phyloP scores from a whole-genome alignment of 2,797 vertebrate species.

The Manis pentadactyla region DNA sequence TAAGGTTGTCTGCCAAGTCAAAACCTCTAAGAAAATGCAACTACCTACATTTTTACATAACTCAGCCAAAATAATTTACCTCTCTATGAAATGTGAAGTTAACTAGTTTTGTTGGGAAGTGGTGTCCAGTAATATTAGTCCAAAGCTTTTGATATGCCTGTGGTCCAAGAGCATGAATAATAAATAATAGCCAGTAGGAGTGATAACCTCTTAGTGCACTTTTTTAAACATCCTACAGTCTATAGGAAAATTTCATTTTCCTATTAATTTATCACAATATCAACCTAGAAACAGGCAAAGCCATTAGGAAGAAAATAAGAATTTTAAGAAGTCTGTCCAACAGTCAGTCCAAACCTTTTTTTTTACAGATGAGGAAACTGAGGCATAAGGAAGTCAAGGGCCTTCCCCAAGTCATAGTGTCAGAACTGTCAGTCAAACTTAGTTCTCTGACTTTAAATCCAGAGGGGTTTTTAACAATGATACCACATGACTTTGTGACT shows the following conservation, averaged over 20 bases:
- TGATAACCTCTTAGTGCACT: not conserved
- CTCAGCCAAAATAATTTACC: not conserved
- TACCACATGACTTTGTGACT: slow-evolving; percentile 51
- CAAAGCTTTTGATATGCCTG: slow-evolving; percentile 26
- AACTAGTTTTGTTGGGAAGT: slow-evolving; percentile 17
- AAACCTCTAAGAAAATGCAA: slow-evolving; percentile 45
- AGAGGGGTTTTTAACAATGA: not conserved
- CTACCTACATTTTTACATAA: not conserved
- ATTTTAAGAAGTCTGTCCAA: slow-evolving; percentile 36
- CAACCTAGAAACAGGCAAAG: slow-evolving; percentile 30
- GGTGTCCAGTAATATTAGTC: not conserved
- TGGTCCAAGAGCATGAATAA: slow-evolving; percentile 13
- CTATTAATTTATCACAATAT: slow-evolving; percentile 21
- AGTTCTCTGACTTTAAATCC: slow-evolving; percentile 42
- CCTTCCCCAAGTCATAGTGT: not conserved
- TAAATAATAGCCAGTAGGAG: not conserved
- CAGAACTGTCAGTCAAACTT: slow-evolving; percentile 33
- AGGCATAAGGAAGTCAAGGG: slow-evolving; percentile 9
- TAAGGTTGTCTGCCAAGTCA: slow-evolving; percentile 12
- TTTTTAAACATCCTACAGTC: not conserved
- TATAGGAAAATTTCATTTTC: slow-evolving; percentile 50
- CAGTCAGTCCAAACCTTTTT: not conserved
- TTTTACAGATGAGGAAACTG: slow-evolving; percentile 29
- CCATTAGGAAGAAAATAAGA: not conserved
- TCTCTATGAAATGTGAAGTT: slow-evolving; percentile 34